Evolutionary conservation across 2,888 invertebrate genomes (phyloP).

Genomic region (Acleris sparsana): DNA sequence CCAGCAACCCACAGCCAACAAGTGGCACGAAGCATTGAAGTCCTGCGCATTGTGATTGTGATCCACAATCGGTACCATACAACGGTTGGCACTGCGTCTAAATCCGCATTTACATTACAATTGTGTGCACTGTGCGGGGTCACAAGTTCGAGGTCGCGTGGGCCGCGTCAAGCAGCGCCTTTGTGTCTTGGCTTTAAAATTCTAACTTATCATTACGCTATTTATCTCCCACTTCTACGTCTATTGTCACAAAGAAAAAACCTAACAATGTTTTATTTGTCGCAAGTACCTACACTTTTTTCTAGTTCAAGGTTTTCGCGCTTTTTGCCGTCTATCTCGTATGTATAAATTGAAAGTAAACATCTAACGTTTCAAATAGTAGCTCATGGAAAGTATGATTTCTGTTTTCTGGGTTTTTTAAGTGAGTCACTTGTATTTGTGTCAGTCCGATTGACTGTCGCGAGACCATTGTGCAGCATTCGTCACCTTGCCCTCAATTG

Average conservation of each 20-base stretch:
- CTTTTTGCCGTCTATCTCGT: background rate
- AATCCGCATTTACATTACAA: conserved; percentile 75
- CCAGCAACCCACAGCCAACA: conserved; percentile 11
- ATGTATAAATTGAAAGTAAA: background rate
- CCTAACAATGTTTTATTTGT: background rate
- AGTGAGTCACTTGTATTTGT: conserved; percentile 28
- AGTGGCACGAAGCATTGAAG: conserved; percentile 22
- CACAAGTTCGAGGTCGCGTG: conserved; percentile 76
- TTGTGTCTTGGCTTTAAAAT: conserved; percentile 19
- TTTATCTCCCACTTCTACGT: conserved; percentile 36
- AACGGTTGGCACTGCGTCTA: conserved; percentile 60
- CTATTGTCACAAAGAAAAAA: background rate
- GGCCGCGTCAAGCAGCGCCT: conserved; percentile 50
- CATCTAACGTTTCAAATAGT: background rate
- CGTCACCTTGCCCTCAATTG: conserved; percentile 54
- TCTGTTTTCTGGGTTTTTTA: conserved; percentile 26
- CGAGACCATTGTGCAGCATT: conserved; percentile 44
- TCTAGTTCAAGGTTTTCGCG: background rate
- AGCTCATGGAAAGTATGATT: conserved; percentile 4
- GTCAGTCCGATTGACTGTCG: conserved; percentile 40
- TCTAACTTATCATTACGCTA: conserved; percentile 36
- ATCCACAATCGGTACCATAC: conserved; percentile 59
- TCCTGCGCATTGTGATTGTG: conserved; percentile 9
- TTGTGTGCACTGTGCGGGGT: conserved; percentile 74
- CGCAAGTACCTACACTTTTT: background rate